phyloP scores from a whole-genome alignment of 2,888 invertebrate species.

The Athrips mouffetella region DNA sequence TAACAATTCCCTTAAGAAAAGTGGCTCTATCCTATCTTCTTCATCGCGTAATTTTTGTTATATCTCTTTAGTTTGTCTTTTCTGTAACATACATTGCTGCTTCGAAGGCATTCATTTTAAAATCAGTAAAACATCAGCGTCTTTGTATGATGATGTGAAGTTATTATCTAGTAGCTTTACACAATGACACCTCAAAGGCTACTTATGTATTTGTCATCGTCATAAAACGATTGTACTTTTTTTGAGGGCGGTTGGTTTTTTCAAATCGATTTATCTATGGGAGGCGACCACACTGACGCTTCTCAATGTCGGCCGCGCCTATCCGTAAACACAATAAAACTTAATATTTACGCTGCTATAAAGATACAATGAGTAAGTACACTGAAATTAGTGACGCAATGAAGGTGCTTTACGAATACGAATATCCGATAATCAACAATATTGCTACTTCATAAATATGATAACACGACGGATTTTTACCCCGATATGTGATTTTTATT shows the following conservation, averaged over 20 bases:
- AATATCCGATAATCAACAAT: too few relatives aligned
- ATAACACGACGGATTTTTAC: too few relatives aligned
- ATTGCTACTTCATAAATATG: too few relatives aligned
- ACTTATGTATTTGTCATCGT: constrained; percentile 62
- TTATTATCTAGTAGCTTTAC: not conserved
- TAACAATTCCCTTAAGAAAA: constrained; percentile 47
- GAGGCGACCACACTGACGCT: constrained; percentile 68
- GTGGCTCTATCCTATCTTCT: constrained; percentile 3
- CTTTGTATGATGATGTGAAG: not conserved
- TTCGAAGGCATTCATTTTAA: not conserved
- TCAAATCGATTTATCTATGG: constrained; percentile 50
- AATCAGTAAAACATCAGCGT: not conserved
- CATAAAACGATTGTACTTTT: constrained; percentile 60
- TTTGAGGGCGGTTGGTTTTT: constrained; percentile 60
- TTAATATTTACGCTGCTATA: constrained; percentile 73
- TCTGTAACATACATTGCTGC: not conserved
- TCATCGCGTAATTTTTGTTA: not conserved
- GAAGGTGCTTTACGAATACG: too few relatives aligned
- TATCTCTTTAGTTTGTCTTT: not conserved
- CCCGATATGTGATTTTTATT: too few relatives aligned
- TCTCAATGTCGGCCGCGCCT: constrained; percentile 53
- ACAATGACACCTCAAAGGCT: constrained; percentile 31
- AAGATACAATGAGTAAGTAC: constrained; percentile 68
- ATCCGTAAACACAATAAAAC: constrained; percentile 74
- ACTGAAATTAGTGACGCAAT: too few relatives aligned